A percentile compares a stretch with the other conserved stretches of the same genome.
phyloP scores from a whole-genome alignment of 2,888 invertebrate genomes.

The Metallyticus violacea region DNA sequence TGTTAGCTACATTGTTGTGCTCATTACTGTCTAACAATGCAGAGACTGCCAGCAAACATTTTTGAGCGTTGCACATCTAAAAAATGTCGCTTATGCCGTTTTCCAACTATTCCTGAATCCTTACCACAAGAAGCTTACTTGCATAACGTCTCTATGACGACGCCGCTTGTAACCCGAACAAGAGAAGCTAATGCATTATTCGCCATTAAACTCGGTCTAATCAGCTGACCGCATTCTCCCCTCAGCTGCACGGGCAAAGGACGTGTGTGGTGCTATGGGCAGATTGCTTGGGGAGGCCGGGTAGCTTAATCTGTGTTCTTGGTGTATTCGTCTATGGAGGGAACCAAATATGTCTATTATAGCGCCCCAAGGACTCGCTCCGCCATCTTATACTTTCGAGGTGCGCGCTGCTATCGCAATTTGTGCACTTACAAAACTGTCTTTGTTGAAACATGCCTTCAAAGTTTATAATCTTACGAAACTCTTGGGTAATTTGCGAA shows the following conservation, averaged over 20 bases:
- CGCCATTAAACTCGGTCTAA: neutral
- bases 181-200: neutral
- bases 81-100: no score
- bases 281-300: neutral
- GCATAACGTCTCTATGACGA: neutral
- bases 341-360: neutral
- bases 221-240: neutral
- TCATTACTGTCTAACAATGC: no score
- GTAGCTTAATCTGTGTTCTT: neutral
- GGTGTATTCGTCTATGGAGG: no score
- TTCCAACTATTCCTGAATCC: no score
- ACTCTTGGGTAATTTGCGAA: neutral
- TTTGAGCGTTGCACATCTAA: no score
- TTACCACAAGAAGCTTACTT: neutral
- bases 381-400: no score
- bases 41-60: no score
- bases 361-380: neutral
- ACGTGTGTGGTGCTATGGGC: neutral
- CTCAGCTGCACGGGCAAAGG: neutral
- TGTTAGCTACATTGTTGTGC: no score
- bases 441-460: neutral
- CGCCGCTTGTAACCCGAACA: neutral
- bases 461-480: neutral
- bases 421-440: neutral
- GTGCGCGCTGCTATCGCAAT: neutral